Percentiles rank a stretch among this genome's conserved stretches.
Conservation (phyloP, 2,888 invertebrate genomes). For the Idaea aversata region DNA sequence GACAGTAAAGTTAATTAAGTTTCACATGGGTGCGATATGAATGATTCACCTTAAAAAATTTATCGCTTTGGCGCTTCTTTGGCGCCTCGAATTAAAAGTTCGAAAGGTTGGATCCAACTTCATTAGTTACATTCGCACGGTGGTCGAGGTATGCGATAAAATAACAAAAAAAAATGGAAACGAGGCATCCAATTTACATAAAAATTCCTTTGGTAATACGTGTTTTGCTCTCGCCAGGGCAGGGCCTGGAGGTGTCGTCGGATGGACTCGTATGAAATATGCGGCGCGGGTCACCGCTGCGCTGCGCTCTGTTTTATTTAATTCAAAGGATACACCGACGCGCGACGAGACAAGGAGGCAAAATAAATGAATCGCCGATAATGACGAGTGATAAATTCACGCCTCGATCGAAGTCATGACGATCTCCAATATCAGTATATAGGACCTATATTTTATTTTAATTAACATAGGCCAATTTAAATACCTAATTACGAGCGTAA, state of each 20-base stretch:
- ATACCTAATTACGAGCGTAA: too few relatives aligned
- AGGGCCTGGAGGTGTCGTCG: slow-evolving; percentile 31
- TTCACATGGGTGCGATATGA: slow-evolving; percentile 14
- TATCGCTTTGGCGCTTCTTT: slow-evolving; percentile 25
- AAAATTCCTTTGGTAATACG: slow-evolving; percentile 54
- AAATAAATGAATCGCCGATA: slow-evolving; percentile 61
- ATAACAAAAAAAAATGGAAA: slow-evolving; percentile 45
- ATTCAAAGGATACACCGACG: slow-evolving; percentile 66
- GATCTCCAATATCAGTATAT: background rate
- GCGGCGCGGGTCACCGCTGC: slow-evolving; percentile 43
- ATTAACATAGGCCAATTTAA: too few relatives aligned
- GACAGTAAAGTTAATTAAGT: slow-evolving; percentile 2
- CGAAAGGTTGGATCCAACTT: slow-evolving; percentile 23
- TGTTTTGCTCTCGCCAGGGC: slow-evolving; percentile 20
- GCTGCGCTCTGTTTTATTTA: slow-evolving; percentile 65
- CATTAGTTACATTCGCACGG: slow-evolving; percentile 52
- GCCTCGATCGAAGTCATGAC: slow-evolving; percentile 24
- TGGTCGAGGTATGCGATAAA: slow-evolving; percentile 43
- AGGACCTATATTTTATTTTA: too few relatives aligned
- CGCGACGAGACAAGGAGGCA: slow-evolving; percentile 39
- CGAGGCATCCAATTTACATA: slow-evolving; percentile 64
- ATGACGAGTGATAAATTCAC: slow-evolving; percentile 62
- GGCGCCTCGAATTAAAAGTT: slow-evolving; percentile 28
- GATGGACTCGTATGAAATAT: slow-evolving; percentile 55
- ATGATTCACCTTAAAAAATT: slow-evolving; percentile 21